phyloP scores from a whole-genome alignment of 2,797 vertebrate genomes.

The Anguilla anguilla region DNA sequence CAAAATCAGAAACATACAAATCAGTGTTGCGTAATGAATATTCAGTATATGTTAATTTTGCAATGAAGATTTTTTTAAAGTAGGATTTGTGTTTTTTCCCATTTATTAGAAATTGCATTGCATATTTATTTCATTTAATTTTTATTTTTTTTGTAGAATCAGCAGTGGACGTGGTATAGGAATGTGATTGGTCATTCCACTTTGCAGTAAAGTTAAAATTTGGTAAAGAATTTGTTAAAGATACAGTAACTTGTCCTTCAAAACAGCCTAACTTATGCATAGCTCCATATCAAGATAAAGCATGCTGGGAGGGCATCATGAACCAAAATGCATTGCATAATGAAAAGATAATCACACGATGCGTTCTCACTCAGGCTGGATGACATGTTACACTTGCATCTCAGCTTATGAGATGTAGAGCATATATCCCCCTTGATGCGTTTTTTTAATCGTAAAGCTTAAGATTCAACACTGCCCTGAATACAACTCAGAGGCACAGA shows the following conservation, averaged over 20 bases:
- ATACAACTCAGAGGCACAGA: constrained; percentile 1
- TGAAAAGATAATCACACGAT: not conserved
- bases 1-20: no score
- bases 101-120: not conserved
- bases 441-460: not conserved
- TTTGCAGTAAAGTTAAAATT: not conserved
- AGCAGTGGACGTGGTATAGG: not conserved
- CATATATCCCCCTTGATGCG: not conserved
- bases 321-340: not conserved
- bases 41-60: no score
- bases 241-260: not conserved
- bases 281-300: not conserved
- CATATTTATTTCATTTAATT: not conserved
- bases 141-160: not conserved
- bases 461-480: constrained; percentile 1
- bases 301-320: not conserved
- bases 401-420: not conserved
- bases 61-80: no score
- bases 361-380: not conserved
- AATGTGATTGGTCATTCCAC: not conserved
- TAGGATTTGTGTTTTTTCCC: no score
- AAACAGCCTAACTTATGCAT: not conserved
- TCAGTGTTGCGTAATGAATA: no score
- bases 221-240: not conserved
- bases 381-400: constrained; percentile 2